Evolutionary conservation across 2,113 vertebrate species (phyloP).

Genomic region (Clupea harengus): DNA sequence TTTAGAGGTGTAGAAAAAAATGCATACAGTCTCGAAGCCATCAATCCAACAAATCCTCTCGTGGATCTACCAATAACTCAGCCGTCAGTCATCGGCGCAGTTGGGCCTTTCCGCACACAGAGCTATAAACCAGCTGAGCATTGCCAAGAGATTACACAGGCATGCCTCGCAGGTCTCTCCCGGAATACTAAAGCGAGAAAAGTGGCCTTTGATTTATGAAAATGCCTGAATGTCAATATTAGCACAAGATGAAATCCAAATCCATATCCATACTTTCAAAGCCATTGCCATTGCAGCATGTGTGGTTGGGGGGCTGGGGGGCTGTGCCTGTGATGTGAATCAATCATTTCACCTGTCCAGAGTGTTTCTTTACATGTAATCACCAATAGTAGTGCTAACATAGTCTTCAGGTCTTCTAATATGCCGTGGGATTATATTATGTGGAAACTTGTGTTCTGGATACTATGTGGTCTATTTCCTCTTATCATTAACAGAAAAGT

Average conservation of each 20-base stretch:
- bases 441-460: too few relatives aligned
- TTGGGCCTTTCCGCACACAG: background rate
- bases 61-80: conserved; percentile 10
- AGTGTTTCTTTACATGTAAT: background rate
- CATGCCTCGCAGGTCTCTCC: background rate
- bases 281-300: background rate
- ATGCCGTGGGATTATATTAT: too few relatives aligned
- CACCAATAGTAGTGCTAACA: background rate
- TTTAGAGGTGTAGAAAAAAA: background rate
- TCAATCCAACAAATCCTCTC: conserved; percentile 7
- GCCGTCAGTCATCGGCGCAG: background rate
- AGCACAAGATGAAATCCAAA: conserved; percentile 1
- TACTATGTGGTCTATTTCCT: background rate
- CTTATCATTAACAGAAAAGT: too few relatives aligned
- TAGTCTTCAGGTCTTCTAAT: too few relatives aligned
- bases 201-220: conserved; percentile 12
- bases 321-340: background rate
- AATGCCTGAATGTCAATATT: conserved; percentile 8
- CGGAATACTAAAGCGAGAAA: conserved; percentile 9
- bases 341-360: background rate
- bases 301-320: background rate
- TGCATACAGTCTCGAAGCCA: background rate
- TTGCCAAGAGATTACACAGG: conserved; percentile 13
- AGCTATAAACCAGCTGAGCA: background rate
- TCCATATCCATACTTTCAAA: background rate